These are phyloP conservation scores for Vidua chalybeata DNA, from an alignment of 2,113 vertebrate species.

Conservation along the genomic window DNA sequence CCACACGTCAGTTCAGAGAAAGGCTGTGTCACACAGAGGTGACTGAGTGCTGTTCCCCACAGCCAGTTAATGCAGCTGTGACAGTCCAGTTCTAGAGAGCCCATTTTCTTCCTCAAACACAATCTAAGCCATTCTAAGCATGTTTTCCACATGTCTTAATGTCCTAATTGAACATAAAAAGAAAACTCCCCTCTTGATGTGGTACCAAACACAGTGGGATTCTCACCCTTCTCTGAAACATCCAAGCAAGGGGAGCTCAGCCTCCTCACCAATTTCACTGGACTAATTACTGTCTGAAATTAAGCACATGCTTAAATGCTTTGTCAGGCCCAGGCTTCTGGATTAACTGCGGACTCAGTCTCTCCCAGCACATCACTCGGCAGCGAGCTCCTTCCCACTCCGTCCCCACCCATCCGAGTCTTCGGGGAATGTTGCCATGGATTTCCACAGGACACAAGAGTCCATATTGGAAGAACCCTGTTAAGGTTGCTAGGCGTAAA, in stretches of 20 bases:
- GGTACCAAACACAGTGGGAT: not conserved
- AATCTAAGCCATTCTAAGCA: not conserved
- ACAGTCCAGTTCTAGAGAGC: not conserved
- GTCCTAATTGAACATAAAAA: not conserved
- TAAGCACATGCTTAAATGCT: not conserved
- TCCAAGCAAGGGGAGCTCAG: not conserved
- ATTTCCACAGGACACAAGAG: conserved; percentile 49
- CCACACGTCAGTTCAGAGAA: not conserved
- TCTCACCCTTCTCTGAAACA: not conserved
- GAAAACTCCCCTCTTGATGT: not conserved
- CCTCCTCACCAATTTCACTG: not conserved
- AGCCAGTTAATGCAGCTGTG: not conserved
- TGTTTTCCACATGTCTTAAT: not conserved
- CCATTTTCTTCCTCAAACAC: not conserved
- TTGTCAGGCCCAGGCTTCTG: not conserved
- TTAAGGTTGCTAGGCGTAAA: conserved; percentile 65
- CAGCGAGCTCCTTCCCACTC: conserved; percentile 12
- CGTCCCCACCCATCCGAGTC: not conserved
- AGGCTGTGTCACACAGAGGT: not conserved
- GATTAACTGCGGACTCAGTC: not conserved
- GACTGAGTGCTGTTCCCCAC: not conserved
- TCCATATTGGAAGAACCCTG: conserved; percentile 63
- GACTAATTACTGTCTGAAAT: not conserved
- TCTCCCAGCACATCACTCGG: not conserved
- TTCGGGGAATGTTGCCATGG: conserved; percentile 43